A percentile compares a stretch with the other conserved stretches of the same genome.
phyloP scores from a whole-genome alignment of 2,113 vertebrate species.

The Neomonachus schauinslandi region DNA sequence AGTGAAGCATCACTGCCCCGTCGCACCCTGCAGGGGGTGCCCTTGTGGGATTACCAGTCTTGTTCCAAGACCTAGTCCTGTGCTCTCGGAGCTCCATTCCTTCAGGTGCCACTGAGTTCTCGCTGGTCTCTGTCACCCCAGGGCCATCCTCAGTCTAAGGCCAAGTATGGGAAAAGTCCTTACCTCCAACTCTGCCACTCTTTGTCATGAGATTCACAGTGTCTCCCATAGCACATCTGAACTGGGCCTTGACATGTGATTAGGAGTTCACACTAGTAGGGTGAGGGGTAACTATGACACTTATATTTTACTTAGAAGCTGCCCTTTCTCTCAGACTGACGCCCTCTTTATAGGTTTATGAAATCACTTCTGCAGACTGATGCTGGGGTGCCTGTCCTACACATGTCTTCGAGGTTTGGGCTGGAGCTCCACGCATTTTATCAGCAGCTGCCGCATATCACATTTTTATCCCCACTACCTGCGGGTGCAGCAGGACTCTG shows the following conservation, averaged over 20 bases:
- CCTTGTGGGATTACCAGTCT: not conserved
- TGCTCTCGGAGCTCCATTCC: not conserved
- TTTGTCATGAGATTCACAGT: not conserved
- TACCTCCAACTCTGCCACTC: not conserved
- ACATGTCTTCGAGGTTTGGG: not conserved
- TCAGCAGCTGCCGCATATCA: not conserved
- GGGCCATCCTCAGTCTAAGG: not conserved
- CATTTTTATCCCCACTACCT: not conserved
- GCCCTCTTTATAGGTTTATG: not conserved
- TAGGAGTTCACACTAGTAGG: not conserved
- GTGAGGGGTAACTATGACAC: not conserved
- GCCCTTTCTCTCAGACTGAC: not conserved
- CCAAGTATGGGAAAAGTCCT: not conserved
- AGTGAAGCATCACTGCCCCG: not conserved
- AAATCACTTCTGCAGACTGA: not conserved
- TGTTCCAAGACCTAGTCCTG: not conserved
- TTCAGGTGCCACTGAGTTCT: not conserved
- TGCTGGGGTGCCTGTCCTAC: not conserved
- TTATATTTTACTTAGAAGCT: not conserved
- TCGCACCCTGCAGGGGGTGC: not conserved
- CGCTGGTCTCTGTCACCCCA: not conserved
- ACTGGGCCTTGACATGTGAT: not conserved
- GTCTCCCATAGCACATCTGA: not conserved
- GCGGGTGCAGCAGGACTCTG: not conserved
- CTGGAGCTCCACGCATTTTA: not conserved